These are phyloP conservation scores for Lobophora halterata DNA, from an alignment of 2,888 invertebrate species.

Conservation along the genomic window DNA sequence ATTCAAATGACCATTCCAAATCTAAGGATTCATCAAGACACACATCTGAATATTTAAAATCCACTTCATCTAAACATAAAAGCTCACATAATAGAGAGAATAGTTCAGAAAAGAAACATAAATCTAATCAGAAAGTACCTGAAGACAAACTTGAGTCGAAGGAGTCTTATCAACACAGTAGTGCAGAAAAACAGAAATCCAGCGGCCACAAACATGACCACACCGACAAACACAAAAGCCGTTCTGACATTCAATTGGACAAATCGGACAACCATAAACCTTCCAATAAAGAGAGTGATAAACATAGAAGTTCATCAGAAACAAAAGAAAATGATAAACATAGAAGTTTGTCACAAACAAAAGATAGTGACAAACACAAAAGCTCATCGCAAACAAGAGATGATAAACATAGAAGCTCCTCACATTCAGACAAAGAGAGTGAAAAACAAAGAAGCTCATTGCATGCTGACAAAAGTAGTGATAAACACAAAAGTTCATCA, in stretches of 20 bases:
- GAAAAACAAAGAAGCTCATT: conserved; percentile 35
- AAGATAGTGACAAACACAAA: conserved; percentile 37
- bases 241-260: conserved; percentile 26
- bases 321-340: conserved; percentile 36
- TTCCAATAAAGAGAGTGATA: conserved; percentile 27
- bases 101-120: conserved; percentile 49
- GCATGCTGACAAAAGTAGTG: conserved; percentile 38
- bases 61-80: conserved; percentile 50
- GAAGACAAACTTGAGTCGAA: conserved; percentile 45
- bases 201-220: conserved; percentile 43
- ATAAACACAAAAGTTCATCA: conserved; percentile 19
- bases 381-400: conserved; percentile 45
- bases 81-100: conserved; percentile 48
- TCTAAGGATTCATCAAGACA: conserved; percentile 40
- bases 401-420: conserved; percentile 35
- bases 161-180: conserved; percentile 36
- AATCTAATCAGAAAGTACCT: conserved; percentile 42
- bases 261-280: conserved; percentile 42
- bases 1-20: conserved; percentile 44
- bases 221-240: conserved; percentile 50
- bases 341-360: conserved; percentile 38
- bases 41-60: conserved; percentile 47
- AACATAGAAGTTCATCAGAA: conserved; percentile 26
- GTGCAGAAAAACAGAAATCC: conserved; percentile 45
- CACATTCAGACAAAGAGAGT: conserved; percentile 39